Base-by-base conservation (phyloP, 2,888 invertebrate genomes). In the Pseudococcus longispinus region DNA sequence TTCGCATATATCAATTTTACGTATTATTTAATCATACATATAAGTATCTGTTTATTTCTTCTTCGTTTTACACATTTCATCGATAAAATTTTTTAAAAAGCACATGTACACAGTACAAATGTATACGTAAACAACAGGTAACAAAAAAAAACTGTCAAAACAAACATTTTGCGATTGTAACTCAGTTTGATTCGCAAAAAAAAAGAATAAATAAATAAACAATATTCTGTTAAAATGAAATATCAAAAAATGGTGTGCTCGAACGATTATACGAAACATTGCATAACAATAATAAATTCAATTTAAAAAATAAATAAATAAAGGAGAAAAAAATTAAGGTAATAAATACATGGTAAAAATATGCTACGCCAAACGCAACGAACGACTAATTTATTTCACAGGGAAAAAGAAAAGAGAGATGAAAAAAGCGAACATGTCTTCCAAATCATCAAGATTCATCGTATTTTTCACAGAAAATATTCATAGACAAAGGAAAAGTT, bases 81-180 rank as follows among this genome's bases (percentile, higher is more conserved):
- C 23, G 60, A 84, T 84, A 84, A 60, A 84, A 84, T 60, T 60
- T 60, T 60, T 84, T 84, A 60, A 84, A 84, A 84, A 84, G 84
- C 60, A 60, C 51, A 84, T 84, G 84, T 84, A 84, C 84, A 84
- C 60, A 20, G 84, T 84, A 60, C 51, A 84, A 84, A 32, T 37
- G 37, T 37, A 37, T 37, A 51, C 51, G 60, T 84, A 84, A 84
- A 84, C 60, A 84, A 84, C 84, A 84, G 84, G 84, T 84, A 84
- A 84, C 84, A 84, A 84, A 84, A 51, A 84, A 83, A 83, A 42
- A 44, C 82, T 82, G 51, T 84, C 84, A 84, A 70, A 74, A 74
- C 74, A 74, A 60, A 51, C 37, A 60, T 60, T 29, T 82, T 51
- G 42, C 83, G 51, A 84, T 60, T n/a, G 29, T 84, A 60, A 60